Base-by-base conservation (phyloP, 2,113 vertebrate genomes). In the Clinocottus analis region DNA sequence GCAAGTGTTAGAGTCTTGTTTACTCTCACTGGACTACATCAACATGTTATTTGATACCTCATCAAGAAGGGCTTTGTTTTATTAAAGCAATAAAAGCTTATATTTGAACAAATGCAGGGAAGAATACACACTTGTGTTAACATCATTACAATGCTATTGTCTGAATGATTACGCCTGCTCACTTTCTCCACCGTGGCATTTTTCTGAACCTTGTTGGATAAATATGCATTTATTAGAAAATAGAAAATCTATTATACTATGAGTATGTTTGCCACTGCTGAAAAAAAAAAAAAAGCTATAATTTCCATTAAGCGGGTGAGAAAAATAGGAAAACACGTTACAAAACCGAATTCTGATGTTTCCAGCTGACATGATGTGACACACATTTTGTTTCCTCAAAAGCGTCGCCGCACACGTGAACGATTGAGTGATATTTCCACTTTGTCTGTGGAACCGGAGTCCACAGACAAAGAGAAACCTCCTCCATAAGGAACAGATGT, bases 401-500 rank as follows among this genome's bases (percentile, higher is more conserved):
- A 75, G 64, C 78, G 80, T 75, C 79, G 82, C 84, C 86, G 69
- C 62, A 75, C 85, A 83, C 41, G 71, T 92, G 81, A 91, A 84
- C 90, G 86, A 92, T 80, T 83, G 81, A 81, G 68, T 41, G 35
- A 89, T 79, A 82, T 94, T 95, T 95, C 95, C 94, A 89, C 80
- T 74, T 47, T 61, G 74, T 84, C 53, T 79, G 86, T 87, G 85
- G 90, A 92, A 91, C 88, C 78, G 25, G 17, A 31, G 71, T 19
- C 68, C 87, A 86, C 65, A 89, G 81, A 85, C 71, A 62, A 85
- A 84, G 60, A 88, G 81, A 74, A 91, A 91, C 79, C 84, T 89
- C 90, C 91, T 95, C 94, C 94, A 94, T 90, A 87, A 93, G 94
- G 94, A 93, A 92, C 85, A 76, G 76, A 85, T 74, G 72, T 70